Base-by-base conservation (phyloP, 2,113 vertebrate species). In the Eulacestoma nigropectus region DNA sequence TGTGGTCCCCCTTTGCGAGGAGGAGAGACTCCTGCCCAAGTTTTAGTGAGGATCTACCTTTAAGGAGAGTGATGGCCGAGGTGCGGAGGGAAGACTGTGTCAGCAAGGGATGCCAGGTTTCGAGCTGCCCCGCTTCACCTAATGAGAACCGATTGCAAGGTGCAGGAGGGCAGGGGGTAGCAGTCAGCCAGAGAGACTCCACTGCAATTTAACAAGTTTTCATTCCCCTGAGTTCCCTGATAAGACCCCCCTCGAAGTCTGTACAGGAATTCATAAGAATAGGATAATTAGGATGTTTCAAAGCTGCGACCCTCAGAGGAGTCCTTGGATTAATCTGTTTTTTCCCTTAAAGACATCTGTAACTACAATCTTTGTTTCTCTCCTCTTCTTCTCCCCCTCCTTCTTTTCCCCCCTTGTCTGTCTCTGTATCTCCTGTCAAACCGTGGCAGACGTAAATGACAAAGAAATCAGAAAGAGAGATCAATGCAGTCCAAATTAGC, bases 401-500 rank as follows among this genome's bases (percentile, higher is more conserved):
- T 92, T 88, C 92, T 93, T 96, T 96, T 78, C 92, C 89, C 89
- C 97, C 95, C 98, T 97, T 97, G 98, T 98, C 98, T 97, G 96
- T 97, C 97, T 98, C 97, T 97, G 90, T 98, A 98, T 98, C 97
- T 98, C 94, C 98, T 98, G 98, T 98, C 98, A 98, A 98, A 97
- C 96, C 72, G 37, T 95, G 89, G 92, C 97, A 97, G 97, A 98
- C 97, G 50, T 98, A 98, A 98, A 98, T 98, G 98, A 98, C 98
- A 98, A 98, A 98, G 98, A 98, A 98, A 98, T 98, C 98, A 98
- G 98, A 98, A 98, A 97, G 98, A 97, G 97, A 98, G 98, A 98
- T 98, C 98, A 98, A 98, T 98, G 98, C 97, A 57, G 98, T 98
- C 98, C 98, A 98, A 98, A 98, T 99, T 98, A 99, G 98, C 98